These are phyloP conservation scores for Panagrolaimus sp. DNA, from an alignment of 1,140 invertebrate species.

Conservation along the genomic window DNA sequence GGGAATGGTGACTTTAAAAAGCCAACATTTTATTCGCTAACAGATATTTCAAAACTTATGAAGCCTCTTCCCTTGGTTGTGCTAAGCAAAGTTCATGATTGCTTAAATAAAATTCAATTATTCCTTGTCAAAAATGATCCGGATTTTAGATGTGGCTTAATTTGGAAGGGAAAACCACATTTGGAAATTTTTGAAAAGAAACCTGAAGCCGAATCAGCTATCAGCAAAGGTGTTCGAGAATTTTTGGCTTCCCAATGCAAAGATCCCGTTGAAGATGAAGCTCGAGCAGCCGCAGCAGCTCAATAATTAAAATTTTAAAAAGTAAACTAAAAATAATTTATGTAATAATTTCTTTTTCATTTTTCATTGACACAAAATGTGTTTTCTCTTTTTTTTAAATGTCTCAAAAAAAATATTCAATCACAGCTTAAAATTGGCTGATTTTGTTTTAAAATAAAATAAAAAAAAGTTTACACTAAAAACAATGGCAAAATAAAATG, in stretches of 20 bases:
- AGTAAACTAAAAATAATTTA: neutral
- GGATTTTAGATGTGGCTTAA: slow-evolving; percentile 48
- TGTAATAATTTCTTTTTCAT: slow-evolving; percentile 17
- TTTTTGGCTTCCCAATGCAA: slow-evolving; percentile 54
- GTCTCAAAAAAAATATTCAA: slow-evolving; percentile 5
- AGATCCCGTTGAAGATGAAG: slow-evolving; percentile 34
- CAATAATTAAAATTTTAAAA: neutral
- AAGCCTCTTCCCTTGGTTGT: slow-evolving; percentile 55
- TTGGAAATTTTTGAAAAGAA: slow-evolving; percentile 42
- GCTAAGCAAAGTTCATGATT: slow-evolving; percentile 54
- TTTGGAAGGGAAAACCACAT: slow-evolving; percentile 54
- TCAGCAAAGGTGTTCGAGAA: slow-evolving; percentile 43
- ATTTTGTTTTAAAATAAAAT: neutral
- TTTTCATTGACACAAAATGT: slow-evolving; percentile 19
- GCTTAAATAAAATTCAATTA: slow-evolving; percentile 50
- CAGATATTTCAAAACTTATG: slow-evolving; percentile 54
- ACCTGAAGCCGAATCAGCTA: slow-evolving; percentile 39
- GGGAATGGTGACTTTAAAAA: slow-evolving; percentile 57
- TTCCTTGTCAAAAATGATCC: slow-evolving; percentile 52
- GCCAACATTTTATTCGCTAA: slow-evolving; percentile 47
- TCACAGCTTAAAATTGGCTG: neutral
- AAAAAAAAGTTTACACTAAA: too few relatives aligned
- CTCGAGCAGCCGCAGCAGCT: neutral
- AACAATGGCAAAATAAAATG: too few relatives aligned
- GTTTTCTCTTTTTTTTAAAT: slow-evolving; percentile 14